Conservation (phyloP, 30 jellyfish, hydroid and myxozoan genomes). For the Turritopsis dohrnii region DNA sequence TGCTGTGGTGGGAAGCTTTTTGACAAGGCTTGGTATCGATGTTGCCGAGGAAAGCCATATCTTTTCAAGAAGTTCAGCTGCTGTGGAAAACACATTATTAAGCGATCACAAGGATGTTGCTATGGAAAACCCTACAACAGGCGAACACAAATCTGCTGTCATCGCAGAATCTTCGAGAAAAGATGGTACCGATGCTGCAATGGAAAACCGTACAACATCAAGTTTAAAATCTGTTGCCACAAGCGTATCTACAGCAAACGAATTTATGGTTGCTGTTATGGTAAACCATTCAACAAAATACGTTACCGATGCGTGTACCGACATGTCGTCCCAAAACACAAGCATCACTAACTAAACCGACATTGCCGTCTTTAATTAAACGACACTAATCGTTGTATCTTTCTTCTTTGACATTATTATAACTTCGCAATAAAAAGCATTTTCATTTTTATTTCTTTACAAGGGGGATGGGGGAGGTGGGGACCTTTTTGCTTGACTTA, state of each 20-base stretch:
- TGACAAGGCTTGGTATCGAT: neutral
- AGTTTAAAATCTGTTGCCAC: neutral
- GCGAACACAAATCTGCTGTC: neutral
- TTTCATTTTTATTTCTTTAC: neutral
- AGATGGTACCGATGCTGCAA: neutral
- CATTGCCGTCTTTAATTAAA: neutral
- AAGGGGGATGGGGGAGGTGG: too few species aligned
- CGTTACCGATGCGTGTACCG: neutral
- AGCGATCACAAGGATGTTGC: neutral
- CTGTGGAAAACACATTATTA: neutral
- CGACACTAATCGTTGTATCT: neutral
- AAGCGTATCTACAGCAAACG: neutral
- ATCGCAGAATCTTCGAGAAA: neutral
- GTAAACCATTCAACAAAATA: neutral
- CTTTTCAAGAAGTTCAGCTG: neutral
- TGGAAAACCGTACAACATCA: neutral
- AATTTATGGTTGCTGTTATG: neutral
- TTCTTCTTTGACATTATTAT: neutral
- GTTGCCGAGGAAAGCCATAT: neutral
- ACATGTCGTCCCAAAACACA: neutral
- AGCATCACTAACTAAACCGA: too few species aligned
- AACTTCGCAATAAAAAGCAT: too few species aligned
- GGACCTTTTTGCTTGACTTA: too few species aligned
- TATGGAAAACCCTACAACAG: neutral
- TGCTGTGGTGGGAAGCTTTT: neutral